Percentiles rank a stretch among this genome's conserved stretches.
Conservation (phyloP, 2,797 vertebrate species). For the Acanthurus tractus region DNA sequence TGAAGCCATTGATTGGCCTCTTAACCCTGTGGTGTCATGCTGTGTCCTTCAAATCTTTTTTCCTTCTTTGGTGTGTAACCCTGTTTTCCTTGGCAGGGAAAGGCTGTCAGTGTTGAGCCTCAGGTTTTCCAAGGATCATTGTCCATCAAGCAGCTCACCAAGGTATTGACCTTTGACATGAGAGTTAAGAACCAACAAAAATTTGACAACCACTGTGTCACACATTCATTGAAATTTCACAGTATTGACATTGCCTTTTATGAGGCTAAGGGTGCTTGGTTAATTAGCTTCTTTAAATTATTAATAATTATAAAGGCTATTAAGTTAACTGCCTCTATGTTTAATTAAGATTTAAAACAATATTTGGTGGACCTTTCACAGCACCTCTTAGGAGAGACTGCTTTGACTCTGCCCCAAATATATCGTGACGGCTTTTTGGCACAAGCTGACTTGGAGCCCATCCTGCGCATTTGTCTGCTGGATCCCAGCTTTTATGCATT, state of each 20-base stretch:
- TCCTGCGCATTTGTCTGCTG: constrained; percentile 90
- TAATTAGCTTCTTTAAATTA: background rate
- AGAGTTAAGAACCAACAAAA: constrained; percentile 15
- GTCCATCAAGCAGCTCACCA: constrained; percentile 79
- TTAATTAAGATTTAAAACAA: background rate
- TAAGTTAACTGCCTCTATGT: background rate
- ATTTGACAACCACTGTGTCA: background rate
- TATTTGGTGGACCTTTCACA: constrained; percentile 63
- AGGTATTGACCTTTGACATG: constrained; percentile 71
- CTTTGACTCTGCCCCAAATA: constrained; percentile 71
- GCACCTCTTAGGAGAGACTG: constrained; percentile 82
- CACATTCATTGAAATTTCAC: background rate
- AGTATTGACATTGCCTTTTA: background rate
- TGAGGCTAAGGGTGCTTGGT: background rate
- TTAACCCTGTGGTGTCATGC: constrained; percentile 50
- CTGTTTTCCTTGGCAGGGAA: constrained; percentile 41
- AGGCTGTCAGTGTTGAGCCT: constrained; percentile 42
- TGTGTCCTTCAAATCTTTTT: constrained; percentile 49
- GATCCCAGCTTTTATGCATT: constrained; percentile 91
- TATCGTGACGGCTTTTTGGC: constrained; percentile 72
- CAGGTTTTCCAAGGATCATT: constrained; percentile 68
- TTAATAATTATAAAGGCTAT: background rate
- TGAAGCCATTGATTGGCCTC: constrained; percentile 80
- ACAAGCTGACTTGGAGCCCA: constrained; percentile 82
- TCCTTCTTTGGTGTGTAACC: constrained; percentile 39